Percentiles rank a stretch among this genome's conserved stretches.
Evolutionary conservation across 2,888 invertebrate species (phyloP).

Genomic region (Orthosia cruda): DNA sequence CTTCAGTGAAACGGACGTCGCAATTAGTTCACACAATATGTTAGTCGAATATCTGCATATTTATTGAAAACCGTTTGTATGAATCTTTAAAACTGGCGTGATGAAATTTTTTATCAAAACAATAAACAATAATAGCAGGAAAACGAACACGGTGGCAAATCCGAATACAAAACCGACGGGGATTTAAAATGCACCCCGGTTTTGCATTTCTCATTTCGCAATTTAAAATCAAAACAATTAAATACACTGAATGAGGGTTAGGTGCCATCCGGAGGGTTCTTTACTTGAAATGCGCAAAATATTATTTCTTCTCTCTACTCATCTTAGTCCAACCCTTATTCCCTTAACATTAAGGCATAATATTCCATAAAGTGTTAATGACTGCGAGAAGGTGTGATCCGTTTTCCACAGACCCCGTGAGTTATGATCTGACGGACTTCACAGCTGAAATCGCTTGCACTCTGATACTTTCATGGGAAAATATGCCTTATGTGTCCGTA

Average conservation of each 20-base stretch:
- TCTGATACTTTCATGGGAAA: constrained; percentile 77
- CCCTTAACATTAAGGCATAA: constrained; percentile 67
- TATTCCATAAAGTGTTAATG: constrained; percentile 62
- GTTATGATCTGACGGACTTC: constrained; percentile 87
- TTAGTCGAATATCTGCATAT: constrained; percentile 79
- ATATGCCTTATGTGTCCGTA: constrained; percentile 77
- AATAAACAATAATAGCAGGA: constrained; percentile 57
- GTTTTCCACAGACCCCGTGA: constrained; percentile 80
- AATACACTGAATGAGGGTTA: constrained; percentile 84
- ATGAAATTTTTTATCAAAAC: constrained; percentile 56
- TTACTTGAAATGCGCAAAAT: constrained; percentile 81
- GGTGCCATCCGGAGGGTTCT: constrained; percentile 82
- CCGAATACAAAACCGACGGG: constrained; percentile 51
- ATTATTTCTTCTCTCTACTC: constrained; percentile 64
- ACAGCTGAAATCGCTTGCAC: constrained; percentile 81
- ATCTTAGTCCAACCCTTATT: constrained; percentile 59
- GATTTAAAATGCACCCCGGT: constrained; percentile 84
- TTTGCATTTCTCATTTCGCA: constrained; percentile 81
- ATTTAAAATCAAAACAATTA: constrained; percentile 90
- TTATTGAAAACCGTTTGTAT: constrained; percentile 73
- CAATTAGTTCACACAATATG: constrained; percentile 80
- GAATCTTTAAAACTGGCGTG: constrained; percentile 57
- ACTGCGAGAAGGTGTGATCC: constrained; percentile 76
- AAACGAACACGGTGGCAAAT: constrained; percentile 44
- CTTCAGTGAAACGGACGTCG: constrained; percentile 75